These are phyloP conservation scores for Caracal caracal DNA, from an alignment of 2,113 vertebrate genomes.

Conservation along the genomic window DNA sequence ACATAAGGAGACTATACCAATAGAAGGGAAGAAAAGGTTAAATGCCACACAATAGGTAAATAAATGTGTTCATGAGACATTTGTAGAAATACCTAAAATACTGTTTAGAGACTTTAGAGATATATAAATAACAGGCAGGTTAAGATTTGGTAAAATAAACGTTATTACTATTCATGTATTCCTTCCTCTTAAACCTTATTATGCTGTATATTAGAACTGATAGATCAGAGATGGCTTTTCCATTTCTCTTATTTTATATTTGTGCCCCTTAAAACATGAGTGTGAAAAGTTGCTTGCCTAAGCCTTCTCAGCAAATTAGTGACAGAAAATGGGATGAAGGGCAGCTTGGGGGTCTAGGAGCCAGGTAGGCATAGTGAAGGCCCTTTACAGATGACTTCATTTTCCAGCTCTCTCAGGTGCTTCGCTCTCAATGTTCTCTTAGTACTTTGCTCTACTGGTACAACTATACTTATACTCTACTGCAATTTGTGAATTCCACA, in stretches of 20 bases:
- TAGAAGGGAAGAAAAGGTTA: background rate
- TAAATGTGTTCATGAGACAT: background rate
- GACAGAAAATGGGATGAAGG: background rate
- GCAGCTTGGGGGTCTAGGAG: background rate
- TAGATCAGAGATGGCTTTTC: background rate
- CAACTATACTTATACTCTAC: background rate
- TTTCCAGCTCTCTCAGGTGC: background rate
- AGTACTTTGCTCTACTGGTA: background rate
- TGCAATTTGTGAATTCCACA: background rate
- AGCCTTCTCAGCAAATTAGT: background rate
- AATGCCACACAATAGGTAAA: background rate
- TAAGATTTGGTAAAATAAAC: background rate
- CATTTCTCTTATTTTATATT: background rate
- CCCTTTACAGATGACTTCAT: background rate
- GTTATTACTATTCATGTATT: background rate
- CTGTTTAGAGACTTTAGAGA: background rate
- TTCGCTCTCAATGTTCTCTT: background rate
- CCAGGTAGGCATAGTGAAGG: background rate
- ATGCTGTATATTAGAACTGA: background rate
- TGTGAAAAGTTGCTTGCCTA: background rate
- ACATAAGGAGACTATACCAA: background rate
- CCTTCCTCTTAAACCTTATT: background rate
- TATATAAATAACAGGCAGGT: background rate
- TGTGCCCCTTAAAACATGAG: background rate
- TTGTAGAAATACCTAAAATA: background rate